phyloP scores from a whole-genome alignment of 2,888 invertebrate genomes.

The Leptopterna dolabrata region DNA sequence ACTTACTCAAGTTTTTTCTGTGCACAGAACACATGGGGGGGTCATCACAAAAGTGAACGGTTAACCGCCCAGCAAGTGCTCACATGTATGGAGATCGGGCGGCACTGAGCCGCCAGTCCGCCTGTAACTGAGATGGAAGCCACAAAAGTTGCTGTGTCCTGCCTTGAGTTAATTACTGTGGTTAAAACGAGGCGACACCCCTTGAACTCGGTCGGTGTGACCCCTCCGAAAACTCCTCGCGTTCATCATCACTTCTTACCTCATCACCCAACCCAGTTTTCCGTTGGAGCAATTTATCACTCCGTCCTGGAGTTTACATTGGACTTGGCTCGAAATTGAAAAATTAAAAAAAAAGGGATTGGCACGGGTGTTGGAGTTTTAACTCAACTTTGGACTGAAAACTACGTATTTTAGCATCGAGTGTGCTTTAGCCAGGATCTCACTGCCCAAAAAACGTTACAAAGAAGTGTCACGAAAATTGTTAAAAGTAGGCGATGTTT shows the following conservation, averaged over 20 bases:
- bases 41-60: background rate
- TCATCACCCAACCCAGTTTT: background rate
- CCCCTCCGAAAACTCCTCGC: constrained; percentile 14
- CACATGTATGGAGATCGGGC: background rate
- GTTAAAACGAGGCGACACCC: constrained; percentile 23
- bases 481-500: too few species aligned
- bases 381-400: too few species aligned
- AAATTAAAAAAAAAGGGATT: background rate
- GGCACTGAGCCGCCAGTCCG: background rate
- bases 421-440: too few species aligned
- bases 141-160: constrained; percentile 22
- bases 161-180: constrained; percentile 39
- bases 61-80: background rate
- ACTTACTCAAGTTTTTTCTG: too few species aligned
- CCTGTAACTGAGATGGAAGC: constrained; percentile 32
- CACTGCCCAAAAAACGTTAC: too few species aligned
- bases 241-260: constrained; percentile 25
- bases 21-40: too few species aligned
- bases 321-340: background rate
- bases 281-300: background rate
- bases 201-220: constrained; percentile 19
- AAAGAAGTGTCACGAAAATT: too few species aligned
- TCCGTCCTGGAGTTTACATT: background rate
- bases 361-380: background rate
- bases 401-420: too few species aligned